Evolutionary conservation across 1,140 invertebrate genomes (phyloP).

Genomic region (Dendrolimus kikuchii): DNA sequence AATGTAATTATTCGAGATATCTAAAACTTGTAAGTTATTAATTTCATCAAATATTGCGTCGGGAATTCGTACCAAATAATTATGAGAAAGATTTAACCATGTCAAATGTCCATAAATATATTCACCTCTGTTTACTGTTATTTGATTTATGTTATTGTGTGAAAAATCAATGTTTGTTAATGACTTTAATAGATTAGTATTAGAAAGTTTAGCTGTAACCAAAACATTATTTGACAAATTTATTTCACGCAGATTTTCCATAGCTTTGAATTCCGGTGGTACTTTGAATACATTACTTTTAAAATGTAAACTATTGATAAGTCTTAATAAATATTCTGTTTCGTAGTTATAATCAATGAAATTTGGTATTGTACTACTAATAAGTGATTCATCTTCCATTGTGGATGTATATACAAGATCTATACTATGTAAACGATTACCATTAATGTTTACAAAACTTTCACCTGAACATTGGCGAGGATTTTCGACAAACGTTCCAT

Average conservation of each 20-base stretch:
- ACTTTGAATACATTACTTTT: constrained; percentile 3
- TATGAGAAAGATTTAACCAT: constrained; percentile 30
- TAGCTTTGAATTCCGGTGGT: constrained; percentile 11
- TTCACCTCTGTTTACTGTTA: constrained; percentile 7
- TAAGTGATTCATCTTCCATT: no score
- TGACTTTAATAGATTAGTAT: constrained; percentile 8
- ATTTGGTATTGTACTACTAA: no score
- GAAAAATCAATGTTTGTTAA: constrained; percentile 34
- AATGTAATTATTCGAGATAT: constrained; percentile 39
- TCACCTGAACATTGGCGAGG: no score
- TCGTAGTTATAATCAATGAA: no score
- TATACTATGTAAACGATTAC: no score
- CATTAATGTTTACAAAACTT: no score
- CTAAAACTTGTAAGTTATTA: constrained; percentile 20
- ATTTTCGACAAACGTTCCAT: no score
- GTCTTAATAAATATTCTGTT: neutral
- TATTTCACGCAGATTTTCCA: constrained; percentile 23
- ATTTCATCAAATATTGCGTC: constrained; percentile 25
- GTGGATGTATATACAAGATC: no score
- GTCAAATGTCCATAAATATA: constrained; percentile 15
- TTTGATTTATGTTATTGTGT: constrained; percentile 25
- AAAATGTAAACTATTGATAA: constrained; percentile 1
- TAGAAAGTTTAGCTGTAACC: constrained; percentile 20
- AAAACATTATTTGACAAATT: constrained; percentile 30
- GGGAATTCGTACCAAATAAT: constrained; percentile 25